phyloP scores from a whole-genome alignment of 1,140 invertebrate genomes.

The Penaeus japonicus region DNA sequence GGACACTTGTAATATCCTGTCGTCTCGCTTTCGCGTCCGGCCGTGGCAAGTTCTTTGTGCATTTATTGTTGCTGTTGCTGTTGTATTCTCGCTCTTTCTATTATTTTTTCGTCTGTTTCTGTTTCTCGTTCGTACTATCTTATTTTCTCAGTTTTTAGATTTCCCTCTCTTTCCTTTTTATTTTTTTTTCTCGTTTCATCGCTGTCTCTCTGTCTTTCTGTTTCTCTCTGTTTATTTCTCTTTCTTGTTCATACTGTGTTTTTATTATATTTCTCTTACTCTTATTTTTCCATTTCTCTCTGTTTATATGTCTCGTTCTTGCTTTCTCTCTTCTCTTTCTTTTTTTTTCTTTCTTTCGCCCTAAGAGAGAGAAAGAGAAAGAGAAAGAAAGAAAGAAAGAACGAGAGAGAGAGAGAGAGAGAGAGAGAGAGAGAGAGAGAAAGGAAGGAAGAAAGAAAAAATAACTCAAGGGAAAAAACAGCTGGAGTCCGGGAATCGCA shows the following conservation, averaged over 20 bases:
- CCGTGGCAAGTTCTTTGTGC: no score
- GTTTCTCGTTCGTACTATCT: not conserved
- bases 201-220: no score
- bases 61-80: no score
- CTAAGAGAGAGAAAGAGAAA: conserved; percentile 4
- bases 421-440: conserved; percentile 29
- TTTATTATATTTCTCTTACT: not conserved
- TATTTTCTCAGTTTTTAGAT: not conserved
- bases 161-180: not conserved
- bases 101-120: not conserved
- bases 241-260: not conserved
- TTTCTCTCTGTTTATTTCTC: not conserved
- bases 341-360: no score
- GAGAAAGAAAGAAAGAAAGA: not conserved
- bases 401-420: not conserved
- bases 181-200: not conserved
- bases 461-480: no score
- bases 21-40: no score
- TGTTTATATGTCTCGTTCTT: no score
- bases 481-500: no score
- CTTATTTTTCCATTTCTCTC: no score
- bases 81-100: no score
- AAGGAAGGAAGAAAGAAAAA: not conserved
- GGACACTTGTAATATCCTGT: no score
- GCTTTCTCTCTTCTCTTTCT: no score